Percentiles rank a stretch among this genome's conserved stretches.
phyloP scores from a whole-genome alignment of 2,888 invertebrate species.

The Steinernema scapterisci region DNA sequence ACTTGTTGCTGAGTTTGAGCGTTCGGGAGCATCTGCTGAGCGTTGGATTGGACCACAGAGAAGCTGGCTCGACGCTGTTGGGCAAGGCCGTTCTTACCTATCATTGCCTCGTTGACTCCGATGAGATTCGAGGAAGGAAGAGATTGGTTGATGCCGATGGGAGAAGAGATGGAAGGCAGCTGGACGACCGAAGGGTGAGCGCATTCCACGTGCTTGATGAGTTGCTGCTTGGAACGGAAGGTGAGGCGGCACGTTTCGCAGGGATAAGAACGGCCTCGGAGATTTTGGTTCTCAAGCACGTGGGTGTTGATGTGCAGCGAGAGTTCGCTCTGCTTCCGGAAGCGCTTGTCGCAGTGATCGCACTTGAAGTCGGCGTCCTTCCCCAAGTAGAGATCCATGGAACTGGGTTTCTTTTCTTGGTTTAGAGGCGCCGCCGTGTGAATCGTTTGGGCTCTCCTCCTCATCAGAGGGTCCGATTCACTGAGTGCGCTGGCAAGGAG shows the following conservation, averaged over 20 bases:
- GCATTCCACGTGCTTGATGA: conserved; percentile 61
- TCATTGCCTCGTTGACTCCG: conserved; percentile 23
- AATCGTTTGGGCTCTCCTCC: conserved; percentile 14
- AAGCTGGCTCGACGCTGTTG: background rate
- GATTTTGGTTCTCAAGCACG: conserved; percentile 72
- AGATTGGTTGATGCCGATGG: conserved; percentile 17
- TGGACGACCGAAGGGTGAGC: conserved; percentile 36
- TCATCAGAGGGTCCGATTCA: conserved; percentile 12
- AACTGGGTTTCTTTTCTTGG: background rate
- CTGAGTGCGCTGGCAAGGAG: background rate
- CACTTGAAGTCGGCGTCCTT: conserved; percentile 72
- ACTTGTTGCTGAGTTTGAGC: background rate
- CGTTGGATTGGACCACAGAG: background rate
- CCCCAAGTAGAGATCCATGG: conserved; percentile 4
- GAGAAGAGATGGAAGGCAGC: background rate
- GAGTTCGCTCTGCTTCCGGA: conserved; percentile 77
- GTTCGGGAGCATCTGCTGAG: background rate
- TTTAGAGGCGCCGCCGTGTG: background rate
- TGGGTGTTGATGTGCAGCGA: conserved; percentile 61
- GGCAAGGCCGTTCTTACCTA: background rate
- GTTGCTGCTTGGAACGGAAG: conserved; percentile 61
- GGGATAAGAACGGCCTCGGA: conserved; percentile 70
- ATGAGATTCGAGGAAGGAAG: background rate
- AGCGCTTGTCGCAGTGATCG: conserved; percentile 86
- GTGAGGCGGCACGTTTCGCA: conserved; percentile 68